A percentile compares a stretch with the other conserved stretches of the same genome.
Evolutionary conservation across 2,113 vertebrate species (phyloP).

Genomic region (Psittacula cyanocephala): DNA sequence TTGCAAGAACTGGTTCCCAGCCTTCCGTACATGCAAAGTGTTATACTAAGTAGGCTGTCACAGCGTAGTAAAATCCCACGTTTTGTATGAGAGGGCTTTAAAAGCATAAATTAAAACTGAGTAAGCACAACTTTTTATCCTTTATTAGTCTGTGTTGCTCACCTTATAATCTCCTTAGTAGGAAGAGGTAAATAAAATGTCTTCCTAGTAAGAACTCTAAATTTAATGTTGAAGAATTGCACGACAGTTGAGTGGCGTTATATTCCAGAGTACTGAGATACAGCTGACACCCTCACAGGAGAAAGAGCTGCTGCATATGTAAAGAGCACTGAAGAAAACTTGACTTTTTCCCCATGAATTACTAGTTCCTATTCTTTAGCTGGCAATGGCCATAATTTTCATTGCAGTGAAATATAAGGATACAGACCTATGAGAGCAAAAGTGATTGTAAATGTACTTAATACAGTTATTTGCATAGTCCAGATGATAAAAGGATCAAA

Average conservation of each 20-base stretch:
- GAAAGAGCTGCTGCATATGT: neutral
- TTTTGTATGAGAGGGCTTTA: neutral
- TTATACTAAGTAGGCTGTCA: neutral
- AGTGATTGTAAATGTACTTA: constrained; percentile 42
- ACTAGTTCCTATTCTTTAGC: constrained; percentile 21
- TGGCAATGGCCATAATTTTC: constrained; percentile 1
- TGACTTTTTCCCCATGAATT: constrained; percentile 26
- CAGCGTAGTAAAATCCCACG: neutral
- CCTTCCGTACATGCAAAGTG: neutral
- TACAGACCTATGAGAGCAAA: constrained; percentile 5
- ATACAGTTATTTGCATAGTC: constrained; percentile 30
- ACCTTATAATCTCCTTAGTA: constrained; percentile 23
- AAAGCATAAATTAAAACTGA: neutral
- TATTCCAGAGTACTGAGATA: constrained; percentile 66
- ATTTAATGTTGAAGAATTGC: constrained; percentile 63
- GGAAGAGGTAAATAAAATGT: constrained; percentile 65
- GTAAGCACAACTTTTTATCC: neutral
- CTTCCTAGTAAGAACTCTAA: constrained; percentile 62
- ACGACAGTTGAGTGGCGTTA: constrained; percentile 58
- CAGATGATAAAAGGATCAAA: constrained; percentile 15
- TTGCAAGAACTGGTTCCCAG: neutral
- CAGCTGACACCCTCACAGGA: constrained; percentile 29
- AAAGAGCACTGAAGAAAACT: constrained; percentile 6
- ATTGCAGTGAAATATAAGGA: constrained; percentile 45
- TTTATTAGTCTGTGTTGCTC: constrained; percentile 14